Evolutionary conservation across 2,113 vertebrate genomes (phyloP).

Genomic region (Fregetta grallaria): DNA sequence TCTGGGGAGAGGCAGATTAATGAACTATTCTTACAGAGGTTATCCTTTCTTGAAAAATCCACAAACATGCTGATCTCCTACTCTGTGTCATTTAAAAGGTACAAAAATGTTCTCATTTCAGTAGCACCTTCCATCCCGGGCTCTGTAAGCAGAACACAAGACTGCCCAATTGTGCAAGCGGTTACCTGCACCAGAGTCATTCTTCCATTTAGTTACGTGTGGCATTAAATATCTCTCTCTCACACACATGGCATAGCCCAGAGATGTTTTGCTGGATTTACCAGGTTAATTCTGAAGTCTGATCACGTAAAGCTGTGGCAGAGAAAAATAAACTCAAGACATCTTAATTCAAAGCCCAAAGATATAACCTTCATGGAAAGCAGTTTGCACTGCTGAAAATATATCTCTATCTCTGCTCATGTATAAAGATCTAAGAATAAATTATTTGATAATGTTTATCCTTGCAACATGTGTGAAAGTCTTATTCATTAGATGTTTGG

Average conservation of each 20-base stretch:
- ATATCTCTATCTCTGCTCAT: neutral
- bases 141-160: neutral
- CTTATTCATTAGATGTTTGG: neutral
- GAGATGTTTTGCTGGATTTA: neutral
- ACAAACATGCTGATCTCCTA: neutral
- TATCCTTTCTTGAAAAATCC: neutral
- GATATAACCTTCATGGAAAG: neutral
- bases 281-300: neutral
- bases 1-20: neutral
- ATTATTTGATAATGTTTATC: neutral
- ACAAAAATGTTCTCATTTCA: neutral
- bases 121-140: neutral
- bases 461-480: neutral
- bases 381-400: neutral
- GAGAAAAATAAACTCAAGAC: constrained; percentile 4
- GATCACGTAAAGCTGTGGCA: neutral
- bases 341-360: neutral
- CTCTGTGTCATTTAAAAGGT: neutral
- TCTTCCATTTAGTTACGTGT: neutral
- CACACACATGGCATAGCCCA: neutral
- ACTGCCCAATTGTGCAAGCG: neutral
- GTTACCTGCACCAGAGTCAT: neutral
- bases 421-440: constrained; percentile 9
- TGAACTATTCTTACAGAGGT: neutral
- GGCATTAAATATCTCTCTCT: neutral